Evolutionary conservation across 2,113 vertebrate genomes (phyloP), one percentile per base, ranked within the genome.

Genomic region (Pangasianodon gigas): DNA sequence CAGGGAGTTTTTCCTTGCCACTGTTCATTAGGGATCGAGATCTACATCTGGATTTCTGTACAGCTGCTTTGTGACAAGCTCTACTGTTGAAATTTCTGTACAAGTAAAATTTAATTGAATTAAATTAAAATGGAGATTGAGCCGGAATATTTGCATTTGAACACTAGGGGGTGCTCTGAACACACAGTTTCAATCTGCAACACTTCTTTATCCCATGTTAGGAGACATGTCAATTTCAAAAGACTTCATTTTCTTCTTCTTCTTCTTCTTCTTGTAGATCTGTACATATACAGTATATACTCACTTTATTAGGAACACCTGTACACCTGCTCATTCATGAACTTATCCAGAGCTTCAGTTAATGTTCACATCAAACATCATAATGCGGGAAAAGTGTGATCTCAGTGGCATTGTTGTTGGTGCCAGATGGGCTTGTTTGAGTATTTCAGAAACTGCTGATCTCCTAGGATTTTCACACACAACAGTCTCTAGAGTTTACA

Each of bases 161-260:
- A 87, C 90, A 87, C n/a, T 69, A 67, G 90, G 88, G 48, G 90
- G 88, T 58, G 81, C 56, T 84, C 62, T 80, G 83, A 37, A 65
- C 60, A 51, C 81, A 86, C 8, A 67, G 37, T 69, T 67, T 62
- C 3, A 37, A 6, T 52, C 51, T 81, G 24, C 29, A 56, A n/a
- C 46, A 14, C 18, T 9, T 2, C 21, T 26, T 77, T 8, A 44
- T 37, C 6, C 18, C 7, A 13, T 79, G 44, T 9, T 29, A 75
- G 9, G 18, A 44, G 69, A 7, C 32, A 9, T 19, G 18, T 1
- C 1, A 41, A 46, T 44, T 75, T 75, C 19, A 74, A 9, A 44
- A 29, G 5, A 48, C 8, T 46, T 16, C 2, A n/a, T 80, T 19
- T 51, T 77, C 32, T 37, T 74, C 3, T 4, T 46, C 6, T 21